Conservation (phyloP, 2,888 invertebrate species). For the Acanthosoma haemorrhoidale region DNA sequence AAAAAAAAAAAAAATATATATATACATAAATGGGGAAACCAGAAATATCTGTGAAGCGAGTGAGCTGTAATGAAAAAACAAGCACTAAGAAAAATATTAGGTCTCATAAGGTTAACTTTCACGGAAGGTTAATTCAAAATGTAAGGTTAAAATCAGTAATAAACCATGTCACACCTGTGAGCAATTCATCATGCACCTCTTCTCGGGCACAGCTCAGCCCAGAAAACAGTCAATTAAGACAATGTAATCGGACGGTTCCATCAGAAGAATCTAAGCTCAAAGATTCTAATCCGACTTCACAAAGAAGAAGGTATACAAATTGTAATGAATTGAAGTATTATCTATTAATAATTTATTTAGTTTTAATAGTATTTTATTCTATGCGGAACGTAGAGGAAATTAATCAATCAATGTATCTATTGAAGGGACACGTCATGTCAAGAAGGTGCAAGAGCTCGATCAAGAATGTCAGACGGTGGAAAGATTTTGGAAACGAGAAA, state of each 20-base stretch:
- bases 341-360: background rate
- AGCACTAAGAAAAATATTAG: conserved; percentile 1
- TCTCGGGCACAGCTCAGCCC: background rate
- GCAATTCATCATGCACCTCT: background rate
- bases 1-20: too few relatives aligned
- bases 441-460: too few relatives aligned
- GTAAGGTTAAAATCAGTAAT: background rate
- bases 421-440: background rate
- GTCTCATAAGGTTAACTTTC: background rate
- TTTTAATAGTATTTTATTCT: background rate
- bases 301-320: background rate
- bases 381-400: background rate
- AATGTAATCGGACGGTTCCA: background rate
- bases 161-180: background rate
- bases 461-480: background rate
- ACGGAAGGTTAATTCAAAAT: background rate
- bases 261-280: too few relatives aligned
- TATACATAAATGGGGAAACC: too few relatives aligned
- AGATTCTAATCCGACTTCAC: background rate
- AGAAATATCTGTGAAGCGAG: too few relatives aligned
- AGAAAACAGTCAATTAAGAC: background rate
- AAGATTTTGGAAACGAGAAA: background rate
- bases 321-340: too few relatives aligned
- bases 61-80: background rate
- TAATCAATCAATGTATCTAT: background rate